Conservation (phyloP, 2,797 vertebrate species). For the Sus cebifrons region DNA sequence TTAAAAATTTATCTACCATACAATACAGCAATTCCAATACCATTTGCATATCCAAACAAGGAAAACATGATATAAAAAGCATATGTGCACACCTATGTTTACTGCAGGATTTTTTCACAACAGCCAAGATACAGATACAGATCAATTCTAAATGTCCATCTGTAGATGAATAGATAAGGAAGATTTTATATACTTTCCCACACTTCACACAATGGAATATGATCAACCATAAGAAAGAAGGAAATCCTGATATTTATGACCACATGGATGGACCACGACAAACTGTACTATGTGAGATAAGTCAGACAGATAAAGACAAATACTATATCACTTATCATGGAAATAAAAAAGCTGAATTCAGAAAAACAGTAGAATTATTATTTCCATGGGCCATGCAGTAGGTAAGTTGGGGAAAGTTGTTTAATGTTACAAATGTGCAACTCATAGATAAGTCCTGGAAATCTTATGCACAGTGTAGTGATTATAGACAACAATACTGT, state of each 20-base stretch:
- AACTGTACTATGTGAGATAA: not conserved
- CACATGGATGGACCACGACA: not conserved
- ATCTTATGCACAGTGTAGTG: not conserved
- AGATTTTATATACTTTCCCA: not conserved
- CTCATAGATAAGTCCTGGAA: not conserved
- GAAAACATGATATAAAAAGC: not conserved
- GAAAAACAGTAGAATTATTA: not conserved
- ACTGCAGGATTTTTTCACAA: not conserved
- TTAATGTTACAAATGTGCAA: not conserved
- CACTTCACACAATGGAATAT: not conserved
- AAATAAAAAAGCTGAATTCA: not conserved
- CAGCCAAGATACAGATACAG: no score
- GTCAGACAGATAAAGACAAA: not conserved
- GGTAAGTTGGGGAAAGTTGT: not conserved
- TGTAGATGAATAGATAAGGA: not conserved
- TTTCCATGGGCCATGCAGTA: not conserved
- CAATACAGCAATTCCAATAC: not conserved
- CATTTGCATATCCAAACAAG: not conserved
- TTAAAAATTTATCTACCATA: not conserved
- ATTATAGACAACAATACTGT: not conserved
- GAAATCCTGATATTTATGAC: not conserved
- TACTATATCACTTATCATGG: not conserved
- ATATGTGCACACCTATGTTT: not conserved
- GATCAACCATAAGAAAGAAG: not conserved
- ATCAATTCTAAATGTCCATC: no score